Conservation (phyloP, 2,888 invertebrate species). For the Micoletzkya japonica region DNA sequence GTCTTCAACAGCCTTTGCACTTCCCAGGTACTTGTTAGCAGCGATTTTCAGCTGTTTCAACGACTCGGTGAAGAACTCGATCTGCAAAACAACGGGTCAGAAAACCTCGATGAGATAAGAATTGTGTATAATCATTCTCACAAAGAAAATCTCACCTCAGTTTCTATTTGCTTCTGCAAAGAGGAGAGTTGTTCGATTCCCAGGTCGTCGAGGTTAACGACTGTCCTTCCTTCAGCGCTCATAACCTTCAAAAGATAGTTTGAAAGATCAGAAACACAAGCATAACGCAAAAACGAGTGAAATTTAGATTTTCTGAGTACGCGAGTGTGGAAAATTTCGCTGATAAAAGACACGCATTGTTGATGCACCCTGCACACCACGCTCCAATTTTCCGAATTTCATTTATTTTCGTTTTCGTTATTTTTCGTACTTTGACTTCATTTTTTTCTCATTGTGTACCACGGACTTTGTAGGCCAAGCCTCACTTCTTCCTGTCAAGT, state of each 20-base stretch:
- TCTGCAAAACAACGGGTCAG: too few relatives aligned
- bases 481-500: too few relatives aligned
- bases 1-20: conserved; percentile 74
- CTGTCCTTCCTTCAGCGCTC: conserved; percentile 20
- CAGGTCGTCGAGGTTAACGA: conserved; percentile 40
- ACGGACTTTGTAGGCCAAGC: too few relatives aligned
- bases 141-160: conserved; percentile 32
- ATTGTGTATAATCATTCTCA: background rate
- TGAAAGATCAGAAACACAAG: background rate
- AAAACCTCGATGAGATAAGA: background rate
- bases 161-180: conserved; percentile 49
- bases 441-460: too few relatives aligned
- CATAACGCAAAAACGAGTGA: background rate
- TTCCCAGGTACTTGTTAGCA: conserved; percentile 85
- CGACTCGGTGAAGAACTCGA: conserved; percentile 81
- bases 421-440: too few relatives aligned
- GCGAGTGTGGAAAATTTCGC: background rate
- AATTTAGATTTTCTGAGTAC: background rate
- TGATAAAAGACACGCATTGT: background rate
- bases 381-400: too few relatives aligned
- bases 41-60: conserved; percentile 82
- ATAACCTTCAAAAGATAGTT: background rate
- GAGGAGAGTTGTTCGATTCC: conserved; percentile 48
- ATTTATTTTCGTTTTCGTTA: too few relatives aligned
- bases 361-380: background rate